Evolutionary conservation across 2,888 invertebrate genomes (phyloP).

Genomic region (Prosopocoilus inquinatus): DNA sequence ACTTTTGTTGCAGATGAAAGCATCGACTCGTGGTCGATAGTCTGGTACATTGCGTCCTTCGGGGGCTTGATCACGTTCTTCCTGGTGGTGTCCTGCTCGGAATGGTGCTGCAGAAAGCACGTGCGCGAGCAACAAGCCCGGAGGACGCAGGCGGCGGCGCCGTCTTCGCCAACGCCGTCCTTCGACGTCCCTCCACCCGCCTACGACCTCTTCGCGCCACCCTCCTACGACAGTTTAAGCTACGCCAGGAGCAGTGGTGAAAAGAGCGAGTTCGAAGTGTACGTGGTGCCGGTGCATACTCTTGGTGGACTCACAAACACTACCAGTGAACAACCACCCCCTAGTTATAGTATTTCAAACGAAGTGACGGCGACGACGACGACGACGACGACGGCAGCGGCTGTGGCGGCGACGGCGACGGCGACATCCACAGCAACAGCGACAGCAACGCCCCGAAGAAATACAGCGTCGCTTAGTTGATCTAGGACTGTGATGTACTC

Average conservation of each 20-base stretch:
- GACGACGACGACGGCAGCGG: slow-evolving; percentile 1
- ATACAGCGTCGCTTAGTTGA: no score
- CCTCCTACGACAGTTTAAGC: slow-evolving; percentile 54
- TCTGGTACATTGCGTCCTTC: slow-evolving; percentile 60
- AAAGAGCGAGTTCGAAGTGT: slow-evolving; percentile 51
- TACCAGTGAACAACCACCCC: slow-evolving; percentile 30
- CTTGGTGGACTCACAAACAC: slow-evolving; percentile 37
- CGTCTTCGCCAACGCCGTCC: slow-evolving; percentile 14
- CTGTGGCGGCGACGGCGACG: neutral
- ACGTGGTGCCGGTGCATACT: slow-evolving; percentile 52
- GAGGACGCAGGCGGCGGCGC: slow-evolving; percentile 26
- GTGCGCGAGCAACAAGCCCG: slow-evolving; percentile 22
- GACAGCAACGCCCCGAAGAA: no score
- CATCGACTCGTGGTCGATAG: slow-evolving; percentile 56
- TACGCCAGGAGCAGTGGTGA: slow-evolving; percentile 35
- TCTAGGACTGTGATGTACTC: no score
- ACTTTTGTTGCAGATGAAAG: slow-evolving; percentile 34
- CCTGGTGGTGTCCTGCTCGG: slow-evolving; percentile 57
- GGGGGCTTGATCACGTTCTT: slow-evolving; percentile 58
- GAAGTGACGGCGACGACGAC: neutral
- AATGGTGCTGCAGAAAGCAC: slow-evolving; percentile 54
- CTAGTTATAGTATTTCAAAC: slow-evolving; percentile 25
- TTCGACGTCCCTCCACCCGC: slow-evolving; percentile 52
- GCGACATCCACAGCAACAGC: no score
- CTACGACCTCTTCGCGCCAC: slow-evolving; percentile 58